Base-by-base conservation (phyloP, 2,113 vertebrate genomes). In the Lepus europaeus region DNA sequence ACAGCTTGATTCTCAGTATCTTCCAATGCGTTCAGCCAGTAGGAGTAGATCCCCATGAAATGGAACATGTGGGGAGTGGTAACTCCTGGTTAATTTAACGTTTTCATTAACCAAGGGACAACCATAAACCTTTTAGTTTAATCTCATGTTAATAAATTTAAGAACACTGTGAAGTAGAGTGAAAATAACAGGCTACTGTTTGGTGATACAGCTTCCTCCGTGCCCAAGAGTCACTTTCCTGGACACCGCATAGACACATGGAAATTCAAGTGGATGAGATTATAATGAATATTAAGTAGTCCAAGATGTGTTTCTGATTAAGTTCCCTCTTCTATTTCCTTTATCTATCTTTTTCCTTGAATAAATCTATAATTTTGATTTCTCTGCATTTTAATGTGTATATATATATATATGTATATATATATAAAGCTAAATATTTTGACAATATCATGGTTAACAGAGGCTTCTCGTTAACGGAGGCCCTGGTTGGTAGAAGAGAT, bases 361-460 rank as follows among this genome's bases (percentile, higher is more conserved):
- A 95, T 97, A 96, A 97, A 97, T 91, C 36, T 90, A 61, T 72
- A 66, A 77, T 89, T 95, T 93, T 89, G n/a, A 53, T 93, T 95
- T 91, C 31, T 63, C 20, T 87, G 76, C 14, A 59, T 94, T n/a
- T 77, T 72, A 39, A 39, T 39, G 29, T 39, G 29, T 39, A 39
- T 39, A 39, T 39, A 70, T 56, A 56, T 53, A 61, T 20, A 74
- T 39, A 39, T 39, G 6, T 39, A 39, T 39, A 39, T 39, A 39
- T 29, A 51, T 9, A 19, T 16, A 53, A 89, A 63, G 8, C 22
- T 7, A 59, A 73, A 83, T 74, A 87, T 23, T 53, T 93, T 81
- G 22, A 53, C 73, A 80, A 68, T 0, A 78, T 92, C 14, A 56
- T 56, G 45, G 22, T 85, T 85, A 76, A 80, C 56, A 69, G 74